A percentile compares a stretch with the other conserved stretches of the same genome.
phyloP scores from a whole-genome alignment of 2,113 vertebrate genomes.

The Ameiurus melas region DNA sequence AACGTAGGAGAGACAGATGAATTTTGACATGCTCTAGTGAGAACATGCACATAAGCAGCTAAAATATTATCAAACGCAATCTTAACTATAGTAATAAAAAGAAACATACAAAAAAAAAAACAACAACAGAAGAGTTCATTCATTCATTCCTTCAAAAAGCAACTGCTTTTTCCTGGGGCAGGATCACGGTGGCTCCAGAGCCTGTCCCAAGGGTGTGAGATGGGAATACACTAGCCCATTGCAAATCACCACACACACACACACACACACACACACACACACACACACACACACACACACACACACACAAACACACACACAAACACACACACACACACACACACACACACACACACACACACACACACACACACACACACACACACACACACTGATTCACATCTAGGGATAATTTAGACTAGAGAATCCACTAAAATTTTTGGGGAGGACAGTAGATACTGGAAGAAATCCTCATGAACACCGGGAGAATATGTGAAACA shows the following conservation, averaged over 20 bases:
- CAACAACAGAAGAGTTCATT: neutral
- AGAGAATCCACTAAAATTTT: neutral
- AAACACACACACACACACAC: neutral
- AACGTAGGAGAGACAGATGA: neutral
- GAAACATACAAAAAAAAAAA: too few species aligned
- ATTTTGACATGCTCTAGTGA: neutral
- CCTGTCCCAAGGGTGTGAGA: neutral
- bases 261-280: neutral
- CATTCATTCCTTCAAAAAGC: neutral
- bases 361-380: neutral
- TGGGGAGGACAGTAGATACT: neutral
- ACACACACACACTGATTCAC: neutral
- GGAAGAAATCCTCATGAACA: neutral
- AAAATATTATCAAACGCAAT: neutral
- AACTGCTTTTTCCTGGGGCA: neutral
- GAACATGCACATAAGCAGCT: neutral
- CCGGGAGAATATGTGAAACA: neutral
- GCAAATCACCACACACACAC: neutral
- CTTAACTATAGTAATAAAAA: neutral
- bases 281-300: neutral
- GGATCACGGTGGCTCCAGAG: neutral
- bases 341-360: neutral
- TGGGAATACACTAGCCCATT: neutral
- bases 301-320: neutral
- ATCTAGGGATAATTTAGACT: neutral